These are phyloP conservation scores for Miopithecus talapoin DNA, from an alignment of 2,797 vertebrate genomes.

Conservation along the genomic window DNA sequence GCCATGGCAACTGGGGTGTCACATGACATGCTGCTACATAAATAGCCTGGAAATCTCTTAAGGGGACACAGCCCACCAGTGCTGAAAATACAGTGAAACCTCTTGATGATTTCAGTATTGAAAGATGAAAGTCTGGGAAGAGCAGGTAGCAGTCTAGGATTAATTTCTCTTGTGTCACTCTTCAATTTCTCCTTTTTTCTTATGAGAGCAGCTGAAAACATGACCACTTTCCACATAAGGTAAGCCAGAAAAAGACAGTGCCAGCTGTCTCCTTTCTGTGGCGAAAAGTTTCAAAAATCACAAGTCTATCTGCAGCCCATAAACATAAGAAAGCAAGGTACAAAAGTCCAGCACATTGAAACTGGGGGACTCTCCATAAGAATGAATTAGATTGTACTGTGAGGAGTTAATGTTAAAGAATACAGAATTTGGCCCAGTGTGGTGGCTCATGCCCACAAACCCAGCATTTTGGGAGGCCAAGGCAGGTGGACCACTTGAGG, in stretches of 20 bases:
- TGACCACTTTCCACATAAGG: not conserved
- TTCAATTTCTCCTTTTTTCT: not conserved
- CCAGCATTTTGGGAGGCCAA: no score
- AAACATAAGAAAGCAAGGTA: slow-evolving; percentile 40
- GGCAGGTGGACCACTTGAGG: no score
- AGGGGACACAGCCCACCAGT: slow-evolving; percentile 12
- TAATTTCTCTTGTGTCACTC: not conserved
- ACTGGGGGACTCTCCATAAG: not conserved
- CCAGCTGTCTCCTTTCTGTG: slow-evolving; percentile 63
- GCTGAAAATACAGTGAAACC: not conserved
- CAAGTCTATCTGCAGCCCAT: slow-evolving; percentile 21
- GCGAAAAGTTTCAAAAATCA: slow-evolving; percentile 60
- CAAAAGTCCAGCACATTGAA: not conserved
- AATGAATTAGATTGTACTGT: not conserved
- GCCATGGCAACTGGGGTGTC: slow-evolving; percentile 74
- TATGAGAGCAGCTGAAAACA: slow-evolving; percentile 53
- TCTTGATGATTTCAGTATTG: not conserved
- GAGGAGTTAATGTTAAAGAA: not conserved
- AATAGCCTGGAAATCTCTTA: slow-evolving; percentile 55
- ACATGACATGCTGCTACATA: slow-evolving; percentile 69
- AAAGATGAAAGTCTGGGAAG: not conserved
- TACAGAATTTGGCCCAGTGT: not conserved
- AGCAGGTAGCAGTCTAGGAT: not conserved
- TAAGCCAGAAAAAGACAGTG: slow-evolving; percentile 38
- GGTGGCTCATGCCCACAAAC: no score